Evolutionary conservation across 2,888 invertebrate species (phyloP).

Genomic region (Polydrusus tereticollis): DNA sequence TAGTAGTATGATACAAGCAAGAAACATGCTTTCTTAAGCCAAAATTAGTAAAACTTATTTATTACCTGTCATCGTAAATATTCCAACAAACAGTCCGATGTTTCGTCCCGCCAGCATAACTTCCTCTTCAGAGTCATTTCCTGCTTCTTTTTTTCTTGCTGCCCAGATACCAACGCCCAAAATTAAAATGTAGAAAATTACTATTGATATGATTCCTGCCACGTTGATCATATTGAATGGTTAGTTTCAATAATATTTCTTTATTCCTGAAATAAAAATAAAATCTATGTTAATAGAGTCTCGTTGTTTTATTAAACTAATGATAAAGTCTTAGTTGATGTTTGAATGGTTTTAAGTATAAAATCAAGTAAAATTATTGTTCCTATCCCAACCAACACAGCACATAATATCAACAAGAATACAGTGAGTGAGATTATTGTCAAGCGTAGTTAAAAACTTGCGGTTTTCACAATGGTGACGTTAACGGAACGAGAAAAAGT

Average conservation of each 20-base stretch:
- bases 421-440: too few species aligned
- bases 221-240: constrained; percentile 83
- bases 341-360: too few species aligned
- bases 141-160: constrained; percentile 89
- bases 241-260: not conserved
- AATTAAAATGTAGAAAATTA: constrained; percentile 96
- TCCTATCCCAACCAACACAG: too few species aligned
- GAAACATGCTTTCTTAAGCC: too few species aligned
- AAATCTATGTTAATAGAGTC: not conserved
- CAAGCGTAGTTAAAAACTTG: too few species aligned
- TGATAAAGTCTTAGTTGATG: too few species aligned
- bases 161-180: constrained; percentile 98
- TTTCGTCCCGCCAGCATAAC: constrained; percentile 99
- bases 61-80: constrained; percentile 98
- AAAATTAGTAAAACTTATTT: not conserved
- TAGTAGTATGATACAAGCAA: too few species aligned
- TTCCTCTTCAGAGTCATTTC: constrained; percentile 94
- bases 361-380: too few species aligned
- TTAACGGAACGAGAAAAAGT: too few species aligned
- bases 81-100: constrained; percentile 96
- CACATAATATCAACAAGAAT: too few species aligned
- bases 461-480: too few species aligned
- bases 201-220: constrained; percentile 92
- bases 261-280: constrained; percentile 48
- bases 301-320: too few species aligned